A percentile compares a stretch with the other conserved stretches of the same genome.
phyloP scores from a whole-genome alignment of 2,113 vertebrate species.

The Datnioides undecimradiatus region DNA sequence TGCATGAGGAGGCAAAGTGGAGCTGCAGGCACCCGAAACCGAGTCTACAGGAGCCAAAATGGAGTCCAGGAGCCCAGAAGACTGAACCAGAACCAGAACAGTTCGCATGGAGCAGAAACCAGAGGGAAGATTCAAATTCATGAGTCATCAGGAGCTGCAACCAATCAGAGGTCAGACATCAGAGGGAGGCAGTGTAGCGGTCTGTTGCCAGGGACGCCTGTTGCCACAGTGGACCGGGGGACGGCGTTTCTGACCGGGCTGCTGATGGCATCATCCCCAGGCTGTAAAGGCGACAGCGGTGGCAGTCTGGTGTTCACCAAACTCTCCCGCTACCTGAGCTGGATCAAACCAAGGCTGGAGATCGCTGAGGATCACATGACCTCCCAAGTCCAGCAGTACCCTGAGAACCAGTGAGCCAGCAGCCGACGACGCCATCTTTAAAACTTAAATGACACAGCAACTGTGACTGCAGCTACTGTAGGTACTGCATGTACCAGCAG shows the following conservation, averaged over 20 bases:
- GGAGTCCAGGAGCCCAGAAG: neutral
- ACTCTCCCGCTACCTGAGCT: slow-evolving; percentile 87
- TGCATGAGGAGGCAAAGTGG: slow-evolving; percentile 78
- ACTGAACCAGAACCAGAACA: slow-evolving; percentile 4
- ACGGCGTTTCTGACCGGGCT: slow-evolving; percentile 91
- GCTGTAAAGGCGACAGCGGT: slow-evolving; percentile 9
- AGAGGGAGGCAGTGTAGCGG: neutral
- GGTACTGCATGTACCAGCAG: too few species aligned
- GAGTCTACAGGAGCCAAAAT: neutral
- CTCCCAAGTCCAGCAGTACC: slow-evolving; percentile 1
- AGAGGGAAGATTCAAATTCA: neutral
- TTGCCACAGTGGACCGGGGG: slow-evolving; percentile 82
- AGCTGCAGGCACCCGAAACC: neutral
- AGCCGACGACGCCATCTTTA: neutral
- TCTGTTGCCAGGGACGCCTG: slow-evolving; percentile 82
- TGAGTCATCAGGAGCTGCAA: rapidly evolving
- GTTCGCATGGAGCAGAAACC: neutral
- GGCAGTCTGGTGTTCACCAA: slow-evolving; percentile 85
- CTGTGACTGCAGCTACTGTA: too few species aligned
- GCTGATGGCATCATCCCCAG: slow-evolving; percentile 64
- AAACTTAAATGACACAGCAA: too few species aligned
- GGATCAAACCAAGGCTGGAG: slow-evolving; percentile 79
- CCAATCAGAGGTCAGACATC: neutral
- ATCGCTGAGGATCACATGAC: slow-evolving; percentile 37
- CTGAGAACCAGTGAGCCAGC: neutral